Percentiles rank a stretch among this genome's conserved stretches.
Conservation (phyloP, 1,140 invertebrate genomes). For the Drosophila carrolli region DNA sequence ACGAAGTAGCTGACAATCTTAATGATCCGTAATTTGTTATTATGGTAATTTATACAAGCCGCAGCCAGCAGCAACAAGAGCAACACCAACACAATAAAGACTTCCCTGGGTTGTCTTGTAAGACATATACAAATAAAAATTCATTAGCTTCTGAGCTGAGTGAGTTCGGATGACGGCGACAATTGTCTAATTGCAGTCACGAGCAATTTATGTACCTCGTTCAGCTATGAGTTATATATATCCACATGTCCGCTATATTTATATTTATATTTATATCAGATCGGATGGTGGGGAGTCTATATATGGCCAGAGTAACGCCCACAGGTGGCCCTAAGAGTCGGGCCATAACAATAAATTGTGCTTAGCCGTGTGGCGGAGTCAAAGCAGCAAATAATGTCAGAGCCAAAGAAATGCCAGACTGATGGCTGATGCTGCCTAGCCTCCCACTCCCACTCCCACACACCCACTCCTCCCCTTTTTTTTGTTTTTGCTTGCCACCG, state of each 20-base stretch:
- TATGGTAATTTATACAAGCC: constrained; percentile 83
- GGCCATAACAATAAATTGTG: constrained; percentile 54
- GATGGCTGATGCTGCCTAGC: constrained; percentile 20
- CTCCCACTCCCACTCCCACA: constrained; percentile 22
- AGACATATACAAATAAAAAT: constrained; percentile 79
- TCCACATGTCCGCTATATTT: constrained; percentile 26
- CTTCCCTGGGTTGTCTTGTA: constrained; percentile 64
- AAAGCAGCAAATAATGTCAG: constrained; percentile 44
- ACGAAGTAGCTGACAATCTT: constrained; percentile 83
- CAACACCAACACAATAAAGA: constrained; percentile 72
- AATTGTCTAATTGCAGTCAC: constrained; percentile 82
- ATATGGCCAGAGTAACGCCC: constrained; percentile 48
- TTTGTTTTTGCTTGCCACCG: constrained; percentile 27
- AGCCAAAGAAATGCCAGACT: constrained; percentile 53
- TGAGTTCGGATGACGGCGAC: constrained; percentile 72
- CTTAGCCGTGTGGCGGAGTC: constrained; percentile 40
- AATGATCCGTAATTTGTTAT: constrained; percentile 83
- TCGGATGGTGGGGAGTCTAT: constrained; percentile 4
- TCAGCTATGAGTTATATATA: constrained; percentile 71
- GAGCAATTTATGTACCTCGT: constrained; percentile 79
- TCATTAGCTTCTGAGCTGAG: constrained; percentile 71
- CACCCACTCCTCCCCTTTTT: constrained; percentile 15
- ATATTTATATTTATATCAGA: constrained; percentile 28
- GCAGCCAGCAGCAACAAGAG: constrained; percentile 35
- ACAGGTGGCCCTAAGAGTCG: constrained; percentile 61